Conservation (phyloP, 2,888 invertebrate genomes). For the Tubulanus polymorphus region DNA sequence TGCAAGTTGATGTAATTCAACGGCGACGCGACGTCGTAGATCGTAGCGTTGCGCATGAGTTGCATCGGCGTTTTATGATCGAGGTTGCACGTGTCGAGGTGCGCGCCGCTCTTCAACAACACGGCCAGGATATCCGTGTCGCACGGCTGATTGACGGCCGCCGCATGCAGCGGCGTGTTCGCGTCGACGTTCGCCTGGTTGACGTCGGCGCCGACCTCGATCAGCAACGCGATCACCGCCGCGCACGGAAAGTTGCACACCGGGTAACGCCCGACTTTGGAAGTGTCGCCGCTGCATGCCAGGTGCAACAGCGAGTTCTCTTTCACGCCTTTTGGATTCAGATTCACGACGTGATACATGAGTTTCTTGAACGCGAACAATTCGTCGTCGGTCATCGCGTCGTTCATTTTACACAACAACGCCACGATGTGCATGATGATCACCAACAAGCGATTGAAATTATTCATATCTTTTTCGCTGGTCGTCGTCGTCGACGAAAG, state of each 20-base stretch:
- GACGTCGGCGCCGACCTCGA: constrained; percentile 78
- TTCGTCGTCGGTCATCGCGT: constrained; percentile 40
- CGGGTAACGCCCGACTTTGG: constrained; percentile 65
- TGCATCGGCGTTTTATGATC: constrained; percentile 41
- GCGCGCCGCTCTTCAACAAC: constrained; percentile 76
- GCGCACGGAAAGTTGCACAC: constrained; percentile 69
- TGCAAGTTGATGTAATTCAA: constrained; percentile 43
- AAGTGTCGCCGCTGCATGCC: constrained; percentile 75
- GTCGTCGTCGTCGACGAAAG: constrained; percentile 11
- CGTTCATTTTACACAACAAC: constrained; percentile 46
- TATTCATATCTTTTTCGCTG: constrained; percentile 66
- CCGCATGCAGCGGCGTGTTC: constrained; percentile 83
- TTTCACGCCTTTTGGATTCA: constrained; percentile 58
- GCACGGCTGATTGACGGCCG: constrained; percentile 69
- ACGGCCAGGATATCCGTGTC: constrained; percentile 68
- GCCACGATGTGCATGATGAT: constrained; percentile 69
- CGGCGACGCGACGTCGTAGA: constrained; percentile 40
- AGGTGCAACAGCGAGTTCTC: constrained; percentile 63
- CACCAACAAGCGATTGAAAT: constrained; percentile 78
- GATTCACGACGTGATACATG: constrained; percentile 73
- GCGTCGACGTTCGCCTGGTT: constrained; percentile 76
- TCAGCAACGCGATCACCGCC: constrained; percentile 68
- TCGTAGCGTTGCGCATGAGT: constrained; percentile 38
- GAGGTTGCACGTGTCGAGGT: constrained; percentile 65
- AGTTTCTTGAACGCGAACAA: constrained; percentile 64